Conservation (phyloP, 2,113 vertebrate species). For the Loxodonta africana region DNA sequence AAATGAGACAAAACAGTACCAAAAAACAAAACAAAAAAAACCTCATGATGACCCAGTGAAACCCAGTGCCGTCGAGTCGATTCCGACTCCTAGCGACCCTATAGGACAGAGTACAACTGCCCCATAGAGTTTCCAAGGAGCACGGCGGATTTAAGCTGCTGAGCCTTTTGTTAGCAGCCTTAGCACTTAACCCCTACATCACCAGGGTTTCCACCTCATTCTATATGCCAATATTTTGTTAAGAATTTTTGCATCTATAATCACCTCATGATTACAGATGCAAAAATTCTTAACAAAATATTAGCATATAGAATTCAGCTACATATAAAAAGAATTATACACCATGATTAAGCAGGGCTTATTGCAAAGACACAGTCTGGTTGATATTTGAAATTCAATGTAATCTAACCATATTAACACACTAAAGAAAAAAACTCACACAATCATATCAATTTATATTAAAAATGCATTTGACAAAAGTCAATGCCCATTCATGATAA, state of each 20-base stretch:
- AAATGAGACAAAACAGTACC: neutral
- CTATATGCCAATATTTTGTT: no score
- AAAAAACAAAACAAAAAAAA: neutral
- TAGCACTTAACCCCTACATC: no score
- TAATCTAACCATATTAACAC: neutral
- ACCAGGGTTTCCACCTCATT: no score
- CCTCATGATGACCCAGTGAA: no score
- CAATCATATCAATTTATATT: neutral
- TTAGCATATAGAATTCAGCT: neutral
- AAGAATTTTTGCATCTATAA: no score
- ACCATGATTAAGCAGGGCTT: neutral
- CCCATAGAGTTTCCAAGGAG: no score
- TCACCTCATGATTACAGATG: neutral
- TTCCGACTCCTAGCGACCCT: no score
- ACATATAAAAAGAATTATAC: neutral
- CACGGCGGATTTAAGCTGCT: no score
- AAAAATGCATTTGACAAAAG: neutral
- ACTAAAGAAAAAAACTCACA: neutral
- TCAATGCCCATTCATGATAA: neutral
- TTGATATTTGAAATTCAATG: neutral
- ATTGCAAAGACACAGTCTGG: neutral
- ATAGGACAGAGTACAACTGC: no score
- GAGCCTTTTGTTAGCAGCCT: no score
- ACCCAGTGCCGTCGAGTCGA: no score
- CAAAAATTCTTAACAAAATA: neutral